Evolutionary conservation across 2,888 invertebrate species (phyloP), one percentile per base, ranked within the genome.

Genomic region (Sepioteuthis lessoniana): DNA sequence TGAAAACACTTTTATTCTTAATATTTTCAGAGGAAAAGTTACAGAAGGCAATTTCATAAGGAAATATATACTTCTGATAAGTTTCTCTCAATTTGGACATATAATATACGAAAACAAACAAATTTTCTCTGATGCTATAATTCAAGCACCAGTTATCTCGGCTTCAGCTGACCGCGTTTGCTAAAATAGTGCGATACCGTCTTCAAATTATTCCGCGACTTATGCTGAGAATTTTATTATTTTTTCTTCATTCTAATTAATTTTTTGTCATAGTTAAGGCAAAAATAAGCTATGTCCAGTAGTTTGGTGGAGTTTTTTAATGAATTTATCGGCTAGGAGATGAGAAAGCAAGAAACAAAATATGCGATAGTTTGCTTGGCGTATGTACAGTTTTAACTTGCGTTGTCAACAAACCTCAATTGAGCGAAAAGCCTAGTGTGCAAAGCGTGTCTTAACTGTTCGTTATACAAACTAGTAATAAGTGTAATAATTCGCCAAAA

Each of bases 101-200:
- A 46, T 47, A 92, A 46, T 92, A 46, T 37, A 42, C 31, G 31
- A 47, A 47, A 47, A 47, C 31, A 28, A 92, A 92, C 92, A 47
- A 37, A 42, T 92, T 42, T 92, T 25, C 31, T 47, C 28, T 42
- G 31, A 21, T 92, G 92, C 93, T 25, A 93, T 55, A 93, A 93
- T 93, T 60, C 28, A 55, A 60, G 60, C 38, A 93, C 35, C 38
- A 93, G 50, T 93, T 60, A 60, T 93, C 60, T 50, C 93, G 93
- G 60, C 60, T 50, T 93, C 93, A 60, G 93, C 50, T 50, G 93
- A 60, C 60, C 93, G 93, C 38, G 55, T 93, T 93, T 93, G 93
- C 93, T 38, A 50, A 93, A 93, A 93, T 93, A 93, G 93, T 60
- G 50, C 93, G 31, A 5, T 42, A 46, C 47, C 47, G 42, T 92